Evolutionary conservation across 2,113 vertebrate species (phyloP).

Genomic region (Ondatra zibethicus): DNA sequence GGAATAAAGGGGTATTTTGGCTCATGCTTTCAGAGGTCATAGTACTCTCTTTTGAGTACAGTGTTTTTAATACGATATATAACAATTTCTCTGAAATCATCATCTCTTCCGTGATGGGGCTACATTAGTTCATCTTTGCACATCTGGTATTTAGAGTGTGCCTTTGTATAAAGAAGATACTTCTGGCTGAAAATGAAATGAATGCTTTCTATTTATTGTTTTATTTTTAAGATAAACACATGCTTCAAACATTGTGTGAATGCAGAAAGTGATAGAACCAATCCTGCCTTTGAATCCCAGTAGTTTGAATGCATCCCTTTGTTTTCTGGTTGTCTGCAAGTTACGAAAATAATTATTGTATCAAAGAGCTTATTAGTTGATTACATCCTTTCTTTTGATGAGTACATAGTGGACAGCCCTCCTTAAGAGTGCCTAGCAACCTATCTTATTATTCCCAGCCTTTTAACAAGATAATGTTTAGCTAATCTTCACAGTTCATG

Average conservation of each 20-base stretch:
- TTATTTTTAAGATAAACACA: neutral
- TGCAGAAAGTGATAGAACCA: constrained; percentile 26
- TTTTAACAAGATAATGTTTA: constrained; percentile 41
- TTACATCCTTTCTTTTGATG: constrained; percentile 26
- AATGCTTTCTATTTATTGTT: neutral
- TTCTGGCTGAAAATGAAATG: neutral
- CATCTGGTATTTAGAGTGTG: neutral
- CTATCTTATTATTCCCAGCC: neutral
- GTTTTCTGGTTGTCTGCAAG: constrained; percentile 3
- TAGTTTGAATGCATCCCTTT: neutral
- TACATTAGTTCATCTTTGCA: neutral
- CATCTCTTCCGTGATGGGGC: neutral
- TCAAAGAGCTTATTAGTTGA: neutral
- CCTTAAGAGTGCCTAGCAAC: neutral
- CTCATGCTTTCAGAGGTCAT: neutral
- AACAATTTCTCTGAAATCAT: neutral
- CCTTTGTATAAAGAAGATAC: neutral
- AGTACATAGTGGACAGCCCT: neutral
- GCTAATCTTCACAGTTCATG: constrained; percentile 42
- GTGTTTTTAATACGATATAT: neutral
- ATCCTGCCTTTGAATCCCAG: neutral
- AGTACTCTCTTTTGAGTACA: neutral
- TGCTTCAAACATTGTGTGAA: neutral
- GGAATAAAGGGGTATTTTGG: neutral
- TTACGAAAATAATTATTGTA: constrained; percentile 34